Evolutionary conservation across 2,888 invertebrate genomes (phyloP).

Genomic region (Andrena camellia): DNA sequence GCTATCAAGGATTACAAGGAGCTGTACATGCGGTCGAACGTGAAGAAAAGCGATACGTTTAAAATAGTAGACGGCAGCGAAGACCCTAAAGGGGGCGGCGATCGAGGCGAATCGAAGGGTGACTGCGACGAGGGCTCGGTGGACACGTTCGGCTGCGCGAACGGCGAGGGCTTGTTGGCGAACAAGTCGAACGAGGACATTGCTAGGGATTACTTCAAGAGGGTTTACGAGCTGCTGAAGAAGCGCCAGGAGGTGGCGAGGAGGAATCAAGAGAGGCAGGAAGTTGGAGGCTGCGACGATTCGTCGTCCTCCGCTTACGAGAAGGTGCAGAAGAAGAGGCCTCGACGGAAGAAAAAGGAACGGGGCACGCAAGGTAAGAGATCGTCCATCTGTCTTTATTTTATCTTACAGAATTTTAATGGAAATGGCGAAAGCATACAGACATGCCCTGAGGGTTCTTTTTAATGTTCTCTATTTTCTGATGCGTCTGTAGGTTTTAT

Average conservation of each 20-base stretch:
- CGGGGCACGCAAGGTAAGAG: slow-evolving; percentile 61
- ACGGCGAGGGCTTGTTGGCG: slow-evolving; percentile 49
- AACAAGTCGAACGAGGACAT: slow-evolving; percentile 78
- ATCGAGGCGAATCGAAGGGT: slow-evolving; percentile 40
- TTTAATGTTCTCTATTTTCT: too few species aligned
- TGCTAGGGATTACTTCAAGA: slow-evolving; percentile 80
- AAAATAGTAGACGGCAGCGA: slow-evolving; percentile 80
- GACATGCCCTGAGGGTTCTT: too few species aligned
- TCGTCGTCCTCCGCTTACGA: slow-evolving; percentile 78
- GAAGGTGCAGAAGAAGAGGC: slow-evolving; percentile 70
- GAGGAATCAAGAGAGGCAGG: slow-evolving; percentile 55
- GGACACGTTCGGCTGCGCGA: slow-evolving; percentile 42
- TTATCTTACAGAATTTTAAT: neutral
- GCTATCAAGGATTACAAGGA: slow-evolving; percentile 67
- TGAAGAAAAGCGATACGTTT: slow-evolving; percentile 82
- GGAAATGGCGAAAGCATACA: neutral
- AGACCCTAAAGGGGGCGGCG: slow-evolving; percentile 37
- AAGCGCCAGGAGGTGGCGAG: slow-evolving; percentile 71
- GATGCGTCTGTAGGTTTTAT: too few species aligned
- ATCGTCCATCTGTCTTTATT: neutral
- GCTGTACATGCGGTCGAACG: slow-evolving; percentile 73
- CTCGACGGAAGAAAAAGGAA: slow-evolving; percentile 73
- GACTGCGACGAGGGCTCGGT: slow-evolving; percentile 19
- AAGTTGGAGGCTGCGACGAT: slow-evolving; percentile 70
- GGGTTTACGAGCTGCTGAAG: slow-evolving; percentile 82